Conservation (phyloP, 1,140 invertebrate species). For the Scaptomyza graminum region DNA sequence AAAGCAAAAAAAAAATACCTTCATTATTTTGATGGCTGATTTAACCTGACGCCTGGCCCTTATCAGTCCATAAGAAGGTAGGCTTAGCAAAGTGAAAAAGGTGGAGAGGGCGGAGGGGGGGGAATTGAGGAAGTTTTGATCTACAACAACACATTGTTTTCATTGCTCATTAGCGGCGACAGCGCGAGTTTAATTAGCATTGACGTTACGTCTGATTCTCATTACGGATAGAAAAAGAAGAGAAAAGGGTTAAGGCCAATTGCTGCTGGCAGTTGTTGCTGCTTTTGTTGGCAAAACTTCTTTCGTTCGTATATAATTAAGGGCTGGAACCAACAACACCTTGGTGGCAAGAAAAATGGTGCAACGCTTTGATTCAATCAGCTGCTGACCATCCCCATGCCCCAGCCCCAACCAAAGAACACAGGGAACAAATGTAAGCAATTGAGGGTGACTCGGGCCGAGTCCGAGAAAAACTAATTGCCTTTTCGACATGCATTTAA, state of each 20-base stretch:
- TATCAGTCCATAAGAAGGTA: constrained; percentile 58
- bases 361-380: constrained; percentile 80
- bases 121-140: constrained; percentile 1
- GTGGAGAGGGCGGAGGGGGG: neutral
- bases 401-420: no score
- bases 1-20: constrained; percentile 41
- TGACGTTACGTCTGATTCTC: constrained; percentile 67
- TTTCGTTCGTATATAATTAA: constrained; percentile 19
- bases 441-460: constrained; percentile 24
- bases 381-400: constrained; percentile 19
- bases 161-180: constrained; percentile 82
- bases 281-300: constrained; percentile 27
- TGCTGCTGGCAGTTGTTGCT: constrained; percentile 64
- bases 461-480: constrained; percentile 73
- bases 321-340: constrained; percentile 47
- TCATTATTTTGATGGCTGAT: constrained; percentile 80
- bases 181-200: constrained; percentile 81
- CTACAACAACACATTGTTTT: constrained; percentile 78
- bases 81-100: neutral
- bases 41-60: constrained; percentile 69
- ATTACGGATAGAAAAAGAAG: constrained; percentile 45
- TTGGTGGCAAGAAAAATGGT: constrained; percentile 71
- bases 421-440: neutral
- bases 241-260: constrained; percentile 67
- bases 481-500: constrained; percentile 84